These are phyloP conservation scores for Phainopepla nitens DNA, from an alignment of 2,113 vertebrate genomes.

Conservation along the genomic window DNA sequence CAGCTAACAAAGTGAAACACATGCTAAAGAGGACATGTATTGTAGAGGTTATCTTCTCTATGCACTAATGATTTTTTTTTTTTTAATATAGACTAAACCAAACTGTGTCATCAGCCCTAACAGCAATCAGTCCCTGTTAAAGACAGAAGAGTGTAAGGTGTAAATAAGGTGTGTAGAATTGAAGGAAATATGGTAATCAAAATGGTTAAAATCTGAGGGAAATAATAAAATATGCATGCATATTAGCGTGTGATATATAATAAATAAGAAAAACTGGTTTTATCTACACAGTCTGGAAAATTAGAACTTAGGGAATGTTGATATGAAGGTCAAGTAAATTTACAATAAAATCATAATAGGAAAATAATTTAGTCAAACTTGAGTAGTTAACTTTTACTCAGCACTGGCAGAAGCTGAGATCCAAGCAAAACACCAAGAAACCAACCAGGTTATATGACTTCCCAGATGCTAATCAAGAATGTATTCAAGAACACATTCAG, in stretches of 20 bases:
- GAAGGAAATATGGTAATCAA: neutral
- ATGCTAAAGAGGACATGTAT: neutral
- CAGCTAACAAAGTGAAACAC: neutral
- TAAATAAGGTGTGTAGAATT: neutral
- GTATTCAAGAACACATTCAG: neutral
- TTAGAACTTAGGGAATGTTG: neutral
- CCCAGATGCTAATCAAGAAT: neutral
- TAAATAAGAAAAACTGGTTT: neutral
- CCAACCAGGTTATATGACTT: neutral
- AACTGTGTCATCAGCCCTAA: neutral
- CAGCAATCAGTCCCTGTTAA: neutral
- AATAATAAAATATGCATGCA: neutral
- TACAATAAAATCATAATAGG: neutral
- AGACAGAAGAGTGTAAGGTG: neutral
- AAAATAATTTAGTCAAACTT: neutral
- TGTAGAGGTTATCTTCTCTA: neutral
- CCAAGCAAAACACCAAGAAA: neutral
- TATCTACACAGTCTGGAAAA: neutral
- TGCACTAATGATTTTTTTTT: neutral
- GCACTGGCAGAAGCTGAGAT: neutral
- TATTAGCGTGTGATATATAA: neutral
- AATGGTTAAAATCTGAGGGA: neutral
- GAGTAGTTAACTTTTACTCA: neutral
- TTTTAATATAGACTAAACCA: neutral
- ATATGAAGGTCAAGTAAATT: neutral